phyloP scores from a whole-genome alignment of 2,113 vertebrate genomes.

The Ginglymostoma cirratum region DNA sequence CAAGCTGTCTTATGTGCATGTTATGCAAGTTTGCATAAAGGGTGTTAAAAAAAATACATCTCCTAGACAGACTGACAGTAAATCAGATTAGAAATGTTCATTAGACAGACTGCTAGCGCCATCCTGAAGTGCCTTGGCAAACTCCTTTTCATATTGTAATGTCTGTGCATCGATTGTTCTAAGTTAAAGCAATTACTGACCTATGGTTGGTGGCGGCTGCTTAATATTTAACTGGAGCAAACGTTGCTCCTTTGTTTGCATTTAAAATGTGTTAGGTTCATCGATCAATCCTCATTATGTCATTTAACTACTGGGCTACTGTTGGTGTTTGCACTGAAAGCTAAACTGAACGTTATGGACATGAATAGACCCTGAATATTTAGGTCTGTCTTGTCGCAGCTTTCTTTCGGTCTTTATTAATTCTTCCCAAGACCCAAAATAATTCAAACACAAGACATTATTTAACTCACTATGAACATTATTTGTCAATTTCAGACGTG shows the following conservation, averaged over 20 bases:
- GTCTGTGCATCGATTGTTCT: not conserved
- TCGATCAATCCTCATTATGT: not conserved
- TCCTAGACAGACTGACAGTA: not conserved
- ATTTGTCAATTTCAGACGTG: not conserved
- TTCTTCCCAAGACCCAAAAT: not conserved
- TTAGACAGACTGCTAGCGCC: not conserved
- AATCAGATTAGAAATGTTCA: slow-evolving; percentile 2
- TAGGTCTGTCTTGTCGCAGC: not conserved
- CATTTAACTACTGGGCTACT: not conserved
- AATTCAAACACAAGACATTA: too few relatives aligned
- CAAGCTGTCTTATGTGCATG: not conserved
- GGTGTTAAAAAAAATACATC: not conserved
- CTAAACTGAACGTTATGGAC: not conserved
- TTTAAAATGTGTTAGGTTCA: not conserved
- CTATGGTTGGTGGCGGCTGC: not conserved
- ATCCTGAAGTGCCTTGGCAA: not conserved
- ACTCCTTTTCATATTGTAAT: not conserved
- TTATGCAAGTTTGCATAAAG: slow-evolving; percentile 16
- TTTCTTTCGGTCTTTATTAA: not conserved
- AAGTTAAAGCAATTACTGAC: not conserved
- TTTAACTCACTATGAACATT: not conserved
- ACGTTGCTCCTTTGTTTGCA: not conserved
- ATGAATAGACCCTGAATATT: not conserved
- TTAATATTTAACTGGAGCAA: not conserved
- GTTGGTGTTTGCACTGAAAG: not conserved